A percentile compares a stretch with the other conserved stretches of the same genome.
These are phyloP conservation scores for Gadus chalcogrammus DNA, from an alignment of 2,113 vertebrate species.

Conservation along the genomic window DNA sequence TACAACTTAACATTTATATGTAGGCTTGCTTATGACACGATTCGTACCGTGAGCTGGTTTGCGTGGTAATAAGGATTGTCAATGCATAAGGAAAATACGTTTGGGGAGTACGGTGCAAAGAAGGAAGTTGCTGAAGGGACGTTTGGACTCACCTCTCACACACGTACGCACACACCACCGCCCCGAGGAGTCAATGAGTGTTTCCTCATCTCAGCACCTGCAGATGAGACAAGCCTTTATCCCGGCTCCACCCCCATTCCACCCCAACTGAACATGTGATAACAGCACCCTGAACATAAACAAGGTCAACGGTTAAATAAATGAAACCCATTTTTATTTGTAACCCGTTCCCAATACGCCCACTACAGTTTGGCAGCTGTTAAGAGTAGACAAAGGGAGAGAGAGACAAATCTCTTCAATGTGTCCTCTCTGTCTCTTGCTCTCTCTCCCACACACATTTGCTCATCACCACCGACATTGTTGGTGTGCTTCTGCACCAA, in stretches of 20 bases:
- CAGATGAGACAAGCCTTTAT: constrained; percentile 33
- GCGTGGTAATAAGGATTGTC: constrained; percentile 17
- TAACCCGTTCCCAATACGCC: too few species aligned
- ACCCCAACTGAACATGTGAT: constrained; percentile 21
- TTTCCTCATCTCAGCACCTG: constrained; percentile 47
- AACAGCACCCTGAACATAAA: constrained; percentile 29
- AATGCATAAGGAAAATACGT: constrained; percentile 27
- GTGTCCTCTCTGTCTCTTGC: neutral
- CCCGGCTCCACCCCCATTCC: constrained; percentile 5
- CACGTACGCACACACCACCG: too few species aligned
- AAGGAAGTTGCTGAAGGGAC: constrained; percentile 53
- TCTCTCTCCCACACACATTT: too few species aligned
- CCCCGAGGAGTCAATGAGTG: constrained; percentile 31
- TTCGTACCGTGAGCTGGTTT: constrained; percentile 6
- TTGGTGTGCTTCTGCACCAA: neutral
- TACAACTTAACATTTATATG: constrained; percentile 21
- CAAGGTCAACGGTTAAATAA: constrained; percentile 43
- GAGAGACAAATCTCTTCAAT: too few species aligned
- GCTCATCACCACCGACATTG: constrained; percentile 8
- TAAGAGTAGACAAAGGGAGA: too few species aligned
- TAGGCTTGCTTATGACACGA: neutral
- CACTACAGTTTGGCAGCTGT: too few species aligned
- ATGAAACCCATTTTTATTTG: neutral
- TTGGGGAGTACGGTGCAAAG: constrained; percentile 54
- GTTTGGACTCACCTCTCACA: constrained; percentile 16